phyloP scores from a whole-genome alignment of 2,797 vertebrate genomes.

The Microchirus variegatus region DNA sequence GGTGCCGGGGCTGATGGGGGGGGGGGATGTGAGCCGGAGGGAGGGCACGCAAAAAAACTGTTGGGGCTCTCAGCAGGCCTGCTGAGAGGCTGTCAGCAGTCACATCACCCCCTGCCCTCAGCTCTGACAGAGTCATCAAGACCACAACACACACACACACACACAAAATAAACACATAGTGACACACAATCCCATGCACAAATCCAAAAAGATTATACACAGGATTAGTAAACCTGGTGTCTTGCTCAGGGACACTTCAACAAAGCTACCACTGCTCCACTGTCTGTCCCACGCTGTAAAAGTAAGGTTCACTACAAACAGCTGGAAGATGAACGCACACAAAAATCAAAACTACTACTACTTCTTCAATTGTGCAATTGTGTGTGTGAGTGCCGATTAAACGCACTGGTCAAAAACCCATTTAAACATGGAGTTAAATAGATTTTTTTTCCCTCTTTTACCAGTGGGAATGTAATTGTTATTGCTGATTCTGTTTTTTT shows the following conservation, averaged over 20 bases:
- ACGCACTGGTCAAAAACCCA: no score
- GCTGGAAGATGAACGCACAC: no score
- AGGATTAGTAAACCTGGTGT: background rate
- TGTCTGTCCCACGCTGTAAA: no score
- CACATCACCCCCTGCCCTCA: constrained; percentile 80
- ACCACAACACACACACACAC: constrained; percentile 59
- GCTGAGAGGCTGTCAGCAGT: constrained; percentile 86
- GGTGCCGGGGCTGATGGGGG: constrained; percentile 29
- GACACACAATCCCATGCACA: constrained; percentile 1
- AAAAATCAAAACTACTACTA: no score
- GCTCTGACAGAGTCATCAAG: constrained; percentile 84
- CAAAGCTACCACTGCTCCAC: no score
- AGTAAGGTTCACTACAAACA: no score
- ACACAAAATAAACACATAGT: constrained; percentile 18
- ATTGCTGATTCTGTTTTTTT: constrained; percentile 7
- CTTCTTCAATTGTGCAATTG: no score
- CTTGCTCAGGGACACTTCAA: no score
- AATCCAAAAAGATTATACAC: constrained; percentile 12
- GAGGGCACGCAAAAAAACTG: constrained; percentile 66
- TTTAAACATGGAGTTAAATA: background rate
- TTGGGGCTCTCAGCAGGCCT: constrained; percentile 82
- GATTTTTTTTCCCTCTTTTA: no score
- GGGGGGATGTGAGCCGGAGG: no score
- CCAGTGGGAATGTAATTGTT: no score
- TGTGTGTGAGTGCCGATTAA: no score